Percentiles rank a stretch among this genome's conserved stretches.
phyloP scores from a whole-genome alignment of 35 echinoderm and acorn worm genomes.

The Hemicentrotus pulcherrimus region DNA sequence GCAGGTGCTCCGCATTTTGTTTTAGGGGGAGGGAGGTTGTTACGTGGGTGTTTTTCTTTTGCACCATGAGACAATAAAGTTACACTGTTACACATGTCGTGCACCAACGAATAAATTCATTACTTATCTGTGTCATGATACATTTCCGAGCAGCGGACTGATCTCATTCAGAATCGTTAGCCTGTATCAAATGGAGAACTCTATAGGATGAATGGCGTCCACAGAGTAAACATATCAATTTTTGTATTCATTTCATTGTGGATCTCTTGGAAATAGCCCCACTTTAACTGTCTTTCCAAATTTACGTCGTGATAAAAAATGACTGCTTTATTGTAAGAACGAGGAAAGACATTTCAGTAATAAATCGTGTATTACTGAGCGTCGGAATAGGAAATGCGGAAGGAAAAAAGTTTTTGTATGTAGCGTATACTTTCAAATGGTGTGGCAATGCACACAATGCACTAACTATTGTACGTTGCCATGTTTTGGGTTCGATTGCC shows the following conservation, averaged over 20 bases:
- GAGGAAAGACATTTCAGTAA: neutral
- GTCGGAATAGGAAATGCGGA: neutral
- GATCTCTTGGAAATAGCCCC: neutral
- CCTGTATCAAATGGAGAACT: neutral
- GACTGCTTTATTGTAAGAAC: neutral
- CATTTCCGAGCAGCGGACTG: neutral
- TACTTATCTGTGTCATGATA: neutral
- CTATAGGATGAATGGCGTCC: neutral
- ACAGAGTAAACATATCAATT: neutral
- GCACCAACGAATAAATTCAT: neutral
- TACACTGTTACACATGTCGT: neutral
- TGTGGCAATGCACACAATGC: neutral
- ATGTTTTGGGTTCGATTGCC: too few species aligned
- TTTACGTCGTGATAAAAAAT: neutral
- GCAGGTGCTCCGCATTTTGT: neutral
- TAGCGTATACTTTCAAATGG: neutral
- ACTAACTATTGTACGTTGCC: too few species aligned
- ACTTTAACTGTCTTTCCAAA: neutral
- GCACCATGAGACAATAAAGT: neutral
- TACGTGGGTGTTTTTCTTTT: too few species aligned
- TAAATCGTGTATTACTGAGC: neutral
- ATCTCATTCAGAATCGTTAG: neutral
- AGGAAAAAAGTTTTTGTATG: too few species aligned
- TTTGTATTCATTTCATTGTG: neutral
- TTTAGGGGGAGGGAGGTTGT: too few species aligned